Evolutionary conservation across 2,113 vertebrate species (phyloP).

Genomic region (Oryzias javanicus): DNA sequence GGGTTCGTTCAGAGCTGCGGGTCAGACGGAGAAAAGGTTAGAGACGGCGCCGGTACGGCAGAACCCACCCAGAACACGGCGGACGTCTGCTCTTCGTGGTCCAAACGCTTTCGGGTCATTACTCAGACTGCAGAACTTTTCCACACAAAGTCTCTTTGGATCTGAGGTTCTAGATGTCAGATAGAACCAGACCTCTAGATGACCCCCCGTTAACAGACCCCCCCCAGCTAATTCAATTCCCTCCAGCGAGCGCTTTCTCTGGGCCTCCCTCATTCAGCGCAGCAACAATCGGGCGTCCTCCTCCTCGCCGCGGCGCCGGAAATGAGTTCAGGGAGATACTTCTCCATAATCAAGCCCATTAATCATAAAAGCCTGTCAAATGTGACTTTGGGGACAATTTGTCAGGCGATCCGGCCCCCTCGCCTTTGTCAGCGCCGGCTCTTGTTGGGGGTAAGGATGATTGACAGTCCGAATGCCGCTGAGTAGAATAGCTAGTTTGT

Average conservation of each 20-base stretch:
- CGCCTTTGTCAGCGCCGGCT: slow-evolving; percentile 67
- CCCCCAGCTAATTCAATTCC: slow-evolving; percentile 72
- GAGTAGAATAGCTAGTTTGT: slow-evolving; percentile 80
- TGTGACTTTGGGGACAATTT: slow-evolving; percentile 87
- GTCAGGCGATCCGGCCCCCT: slow-evolving; percentile 73
- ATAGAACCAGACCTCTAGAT: slow-evolving; percentile 6
- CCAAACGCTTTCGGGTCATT: too few relatives aligned
- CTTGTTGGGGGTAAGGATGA: slow-evolving; percentile 81
- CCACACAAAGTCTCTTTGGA: too few relatives aligned
- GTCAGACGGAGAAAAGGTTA: slow-evolving; percentile 2
- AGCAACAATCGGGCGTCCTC: slow-evolving; percentile 46
- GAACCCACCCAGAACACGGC: background rate
- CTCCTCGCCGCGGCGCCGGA: slow-evolving; percentile 60
- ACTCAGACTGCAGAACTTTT: too few relatives aligned
- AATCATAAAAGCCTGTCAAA: slow-evolving; percentile 85
- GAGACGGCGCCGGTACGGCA: background rate
- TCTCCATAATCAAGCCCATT: slow-evolving; percentile 82
- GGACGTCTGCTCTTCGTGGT: too few relatives aligned
- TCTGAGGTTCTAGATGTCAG: too few relatives aligned
- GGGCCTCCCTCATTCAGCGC: slow-evolving; percentile 33
- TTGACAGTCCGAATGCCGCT: slow-evolving; percentile 76
- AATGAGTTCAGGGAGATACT: slow-evolving; percentile 73
- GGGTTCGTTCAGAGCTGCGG: slow-evolving; percentile 72
- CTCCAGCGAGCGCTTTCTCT: slow-evolving; percentile 14
- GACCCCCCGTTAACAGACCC: slow-evolving; percentile 16